phyloP scores from a whole-genome alignment of 2,797 vertebrate genomes.

The Pipistrellus pipistrellus region DNA sequence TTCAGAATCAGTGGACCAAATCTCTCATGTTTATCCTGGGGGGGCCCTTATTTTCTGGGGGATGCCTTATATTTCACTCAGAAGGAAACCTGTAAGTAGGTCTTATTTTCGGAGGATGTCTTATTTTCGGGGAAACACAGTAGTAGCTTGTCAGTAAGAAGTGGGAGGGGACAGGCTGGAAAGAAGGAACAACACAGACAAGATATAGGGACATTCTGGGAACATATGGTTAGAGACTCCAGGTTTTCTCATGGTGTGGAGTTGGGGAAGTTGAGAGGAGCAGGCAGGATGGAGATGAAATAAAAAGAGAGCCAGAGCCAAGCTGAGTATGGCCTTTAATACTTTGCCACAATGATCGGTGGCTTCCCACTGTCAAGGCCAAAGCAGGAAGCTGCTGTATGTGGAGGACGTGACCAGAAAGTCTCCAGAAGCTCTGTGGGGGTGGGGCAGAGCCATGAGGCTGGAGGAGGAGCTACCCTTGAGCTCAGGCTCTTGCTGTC shows the following conservation, averaged over 20 bases:
- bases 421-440: fast-evolving
- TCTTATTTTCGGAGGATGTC: too few species aligned
- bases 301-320: fast-evolving
- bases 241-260: fast-evolving
- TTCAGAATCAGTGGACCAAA: too few species aligned
- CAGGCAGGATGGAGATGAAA: neutral
- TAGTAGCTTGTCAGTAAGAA: neutral
- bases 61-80: too few species aligned
- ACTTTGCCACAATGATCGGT: neutral
- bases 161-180: too few species aligned
- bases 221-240: neutral
- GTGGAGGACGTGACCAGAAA: neutral
- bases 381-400: neutral
- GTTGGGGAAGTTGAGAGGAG: neutral
- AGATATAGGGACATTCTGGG: neutral
- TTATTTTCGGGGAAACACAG: too few species aligned
- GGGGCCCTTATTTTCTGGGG: too few species aligned
- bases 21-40: too few species aligned
- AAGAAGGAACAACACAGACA: neutral
- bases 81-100: too few species aligned
- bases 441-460: fast-evolving
- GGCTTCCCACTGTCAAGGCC: neutral
- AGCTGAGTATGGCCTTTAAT: fast-evolving
- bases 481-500: neutral
- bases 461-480: neutral